phyloP scores from a whole-genome alignment of 2,113 vertebrate genomes.

The Aleadryas rufinucha region DNA sequence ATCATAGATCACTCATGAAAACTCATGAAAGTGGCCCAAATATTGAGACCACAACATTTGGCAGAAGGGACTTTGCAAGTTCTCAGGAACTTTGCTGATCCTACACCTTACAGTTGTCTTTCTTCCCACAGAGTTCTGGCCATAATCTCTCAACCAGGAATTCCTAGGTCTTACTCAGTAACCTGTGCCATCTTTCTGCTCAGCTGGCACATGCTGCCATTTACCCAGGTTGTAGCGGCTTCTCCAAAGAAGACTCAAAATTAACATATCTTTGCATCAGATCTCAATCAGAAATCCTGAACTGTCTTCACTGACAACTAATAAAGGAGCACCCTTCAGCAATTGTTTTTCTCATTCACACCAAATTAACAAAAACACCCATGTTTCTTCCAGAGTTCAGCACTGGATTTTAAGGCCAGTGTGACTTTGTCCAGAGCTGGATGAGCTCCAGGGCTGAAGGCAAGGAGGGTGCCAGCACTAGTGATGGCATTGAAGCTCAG shows the following conservation, averaged over 20 bases:
- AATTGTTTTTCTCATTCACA: not conserved
- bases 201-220: not conserved
- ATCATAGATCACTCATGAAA: not conserved
- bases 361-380: not conserved
- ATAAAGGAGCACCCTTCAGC: not conserved
- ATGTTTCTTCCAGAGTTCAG: not conserved
- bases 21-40: not conserved
- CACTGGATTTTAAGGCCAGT: not conserved
- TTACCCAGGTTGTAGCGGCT: not conserved
- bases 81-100: not conserved
- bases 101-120: not conserved
- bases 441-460: not conserved
- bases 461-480: not conserved
- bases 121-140: not conserved
- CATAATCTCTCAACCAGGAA: not conserved
- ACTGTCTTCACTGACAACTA: not conserved
- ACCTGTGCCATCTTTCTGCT: not conserved
- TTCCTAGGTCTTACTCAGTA: not conserved
- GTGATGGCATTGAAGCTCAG: not conserved
- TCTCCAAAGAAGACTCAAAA: not conserved
- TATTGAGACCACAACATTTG: not conserved
- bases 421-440: not conserved
- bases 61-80: not conserved
- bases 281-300: not conserved
- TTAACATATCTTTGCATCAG: not conserved